These are phyloP conservation scores for Elaphurus davidianus DNA, from an alignment of 2,113 vertebrate species.

Conservation along the genomic window DNA sequence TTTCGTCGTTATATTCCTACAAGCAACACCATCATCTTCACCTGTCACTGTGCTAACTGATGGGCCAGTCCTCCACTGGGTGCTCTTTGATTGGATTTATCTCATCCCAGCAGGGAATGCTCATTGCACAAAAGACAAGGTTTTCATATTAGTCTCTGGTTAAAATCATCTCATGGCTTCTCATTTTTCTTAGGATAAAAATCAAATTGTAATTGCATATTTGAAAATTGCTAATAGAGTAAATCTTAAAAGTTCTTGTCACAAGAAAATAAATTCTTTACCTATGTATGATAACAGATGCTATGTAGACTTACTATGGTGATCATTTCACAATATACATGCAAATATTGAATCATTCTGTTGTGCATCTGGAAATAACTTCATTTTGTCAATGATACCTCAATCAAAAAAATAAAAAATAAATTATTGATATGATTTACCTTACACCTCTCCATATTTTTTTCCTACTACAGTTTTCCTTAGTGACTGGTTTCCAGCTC, in stretches of 20 bases:
- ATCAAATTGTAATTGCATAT: not conserved
- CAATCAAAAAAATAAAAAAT: not conserved
- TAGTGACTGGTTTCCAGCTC: not conserved
- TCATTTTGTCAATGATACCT: not conserved
- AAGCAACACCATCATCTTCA: not conserved
- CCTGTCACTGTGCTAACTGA: not conserved
- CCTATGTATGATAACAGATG: not conserved
- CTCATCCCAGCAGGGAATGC: not conserved
- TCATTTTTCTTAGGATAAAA: not conserved
- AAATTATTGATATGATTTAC: not conserved
- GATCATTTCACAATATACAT: not conserved
- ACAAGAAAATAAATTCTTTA: not conserved
- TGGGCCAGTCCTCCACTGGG: not conserved
- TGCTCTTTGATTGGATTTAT: not conserved
- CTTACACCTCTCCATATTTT: not conserved
- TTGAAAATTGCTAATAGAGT: not conserved
- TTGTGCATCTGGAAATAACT: not conserved
- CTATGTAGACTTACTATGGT: not conserved
- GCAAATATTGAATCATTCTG: not conserved
- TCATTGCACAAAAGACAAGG: not conserved
- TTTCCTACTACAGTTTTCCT: not conserved
- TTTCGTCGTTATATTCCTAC: not conserved
- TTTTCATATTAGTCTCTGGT: not conserved
- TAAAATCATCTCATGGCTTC: not conserved
- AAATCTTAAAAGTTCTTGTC: not conserved